These are phyloP conservation scores for Crioceris asparagi DNA, from an alignment of 2,888 invertebrate genomes.

Conservation along the genomic window DNA sequence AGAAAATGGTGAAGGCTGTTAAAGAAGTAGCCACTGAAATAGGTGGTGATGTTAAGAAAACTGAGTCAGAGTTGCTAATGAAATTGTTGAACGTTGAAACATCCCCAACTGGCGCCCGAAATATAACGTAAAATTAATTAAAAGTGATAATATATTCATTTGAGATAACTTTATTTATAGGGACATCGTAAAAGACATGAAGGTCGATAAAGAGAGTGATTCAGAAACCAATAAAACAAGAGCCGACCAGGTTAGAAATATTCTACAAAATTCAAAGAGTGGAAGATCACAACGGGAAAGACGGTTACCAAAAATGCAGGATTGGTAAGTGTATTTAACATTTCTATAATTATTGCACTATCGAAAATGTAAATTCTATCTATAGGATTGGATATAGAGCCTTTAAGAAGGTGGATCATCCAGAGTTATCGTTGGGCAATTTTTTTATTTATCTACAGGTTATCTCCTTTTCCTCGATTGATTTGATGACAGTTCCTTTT, in stretches of 20 bases:
- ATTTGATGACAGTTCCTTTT: not conserved
- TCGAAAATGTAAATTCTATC: too few relatives aligned
- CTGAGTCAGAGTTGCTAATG: constrained; percentile 61
- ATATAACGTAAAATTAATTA: constrained; percentile 18
- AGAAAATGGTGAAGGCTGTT: constrained; percentile 50
- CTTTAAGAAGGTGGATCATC: too few relatives aligned
- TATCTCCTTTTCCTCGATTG: too few relatives aligned
- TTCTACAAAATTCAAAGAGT: constrained; percentile 18
- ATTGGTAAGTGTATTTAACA: too few relatives aligned
- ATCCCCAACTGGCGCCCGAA: constrained; percentile 4
- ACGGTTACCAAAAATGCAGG: too few relatives aligned
- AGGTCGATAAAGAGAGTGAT: constrained; percentile 52
- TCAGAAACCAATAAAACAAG: constrained; percentile 36
- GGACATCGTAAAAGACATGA: constrained; percentile 66
- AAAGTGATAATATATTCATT: constrained; percentile 3
- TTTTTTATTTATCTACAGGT: too few relatives aligned
- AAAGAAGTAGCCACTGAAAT: constrained; percentile 59
- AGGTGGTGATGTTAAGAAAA: constrained; percentile 56
- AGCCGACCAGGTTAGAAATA: constrained; percentile 43
- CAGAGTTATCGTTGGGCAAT: too few relatives aligned
- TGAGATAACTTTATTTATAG: constrained; percentile 34
- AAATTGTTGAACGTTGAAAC: constrained; percentile 46
- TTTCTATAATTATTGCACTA: too few relatives aligned
- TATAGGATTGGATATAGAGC: too few relatives aligned
- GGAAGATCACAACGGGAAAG: too few relatives aligned